Evolutionary conservation across 2,797 vertebrate species (phyloP).

Genomic region (Pseudotriccus pelzelni): DNA sequence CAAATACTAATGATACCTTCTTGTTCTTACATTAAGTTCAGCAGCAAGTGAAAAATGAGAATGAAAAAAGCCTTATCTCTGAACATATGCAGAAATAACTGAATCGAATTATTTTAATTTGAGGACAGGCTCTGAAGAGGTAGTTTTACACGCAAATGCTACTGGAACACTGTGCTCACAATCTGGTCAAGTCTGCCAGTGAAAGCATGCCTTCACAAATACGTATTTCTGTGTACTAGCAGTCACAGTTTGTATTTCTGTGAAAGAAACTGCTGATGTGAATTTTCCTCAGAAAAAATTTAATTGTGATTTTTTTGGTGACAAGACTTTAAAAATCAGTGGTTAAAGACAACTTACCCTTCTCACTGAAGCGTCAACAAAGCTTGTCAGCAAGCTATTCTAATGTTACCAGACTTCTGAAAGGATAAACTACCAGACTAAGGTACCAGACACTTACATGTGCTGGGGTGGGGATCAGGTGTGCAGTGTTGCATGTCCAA

Average conservation of each 20-base stretch:
- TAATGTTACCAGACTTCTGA: background rate
- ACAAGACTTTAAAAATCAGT: background rate
- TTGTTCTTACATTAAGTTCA: background rate
- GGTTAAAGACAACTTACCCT: background rate
- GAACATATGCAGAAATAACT: background rate
- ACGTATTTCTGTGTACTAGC: background rate
- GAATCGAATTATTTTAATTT: background rate
- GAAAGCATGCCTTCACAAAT: background rate
- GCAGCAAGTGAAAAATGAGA: background rate
- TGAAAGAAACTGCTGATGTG: background rate
- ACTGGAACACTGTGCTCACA: background rate
- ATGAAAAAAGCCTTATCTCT: background rate
- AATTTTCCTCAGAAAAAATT: background rate
- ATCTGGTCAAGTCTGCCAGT: background rate
- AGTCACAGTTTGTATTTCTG: background rate
- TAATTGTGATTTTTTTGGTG: background rate
- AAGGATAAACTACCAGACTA: background rate
- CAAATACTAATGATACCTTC: background rate
- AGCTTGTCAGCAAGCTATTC: background rate
- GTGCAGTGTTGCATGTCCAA: background rate
- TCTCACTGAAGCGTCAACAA: background rate
- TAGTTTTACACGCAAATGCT: background rate
- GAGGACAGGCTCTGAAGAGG: background rate
- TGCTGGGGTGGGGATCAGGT: background rate
- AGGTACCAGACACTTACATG: background rate